Evolutionary conservation across 1,140 invertebrate genomes (phyloP), one percentile per base, ranked within the genome.

Genomic region (Drosophila burlai): DNA sequence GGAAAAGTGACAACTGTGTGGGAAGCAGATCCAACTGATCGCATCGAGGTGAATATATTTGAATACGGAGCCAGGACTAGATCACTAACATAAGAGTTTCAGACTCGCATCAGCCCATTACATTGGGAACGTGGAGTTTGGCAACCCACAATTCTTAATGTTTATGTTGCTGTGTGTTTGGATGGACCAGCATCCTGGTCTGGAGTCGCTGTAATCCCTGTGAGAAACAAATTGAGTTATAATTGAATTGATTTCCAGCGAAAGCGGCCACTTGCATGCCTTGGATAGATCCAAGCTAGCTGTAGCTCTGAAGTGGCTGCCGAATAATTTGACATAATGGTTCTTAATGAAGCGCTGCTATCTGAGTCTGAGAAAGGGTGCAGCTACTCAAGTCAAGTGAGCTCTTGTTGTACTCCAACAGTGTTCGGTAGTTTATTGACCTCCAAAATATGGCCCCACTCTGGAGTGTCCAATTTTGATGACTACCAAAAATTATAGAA

Each of bases 291-390:
- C n/a, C n/a, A n/a, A n/a, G n/a, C n/a, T n/a, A n/a, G n/a, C 62
- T 76, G 18, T 43, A 34, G 8, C 42, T 46, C 52, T 81, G 76
- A 67, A 89, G 73, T 83, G 83, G 74, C 65, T 80, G 77, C 60
- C 65, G 52, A 73, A 81, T 91, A 83, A 91, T 91, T 85, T 75
- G 68, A 76, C 80, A 75, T 91, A 91, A 91, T 91, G 87, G 79
- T 80, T 67, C 89, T 74, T 91, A 84, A 91, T 77, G 79, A 43
- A 36, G 76, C 65, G 68, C 45, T 82, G 68, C 47, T 80, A 80
- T 86, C 83, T 80, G 15, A n/a, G 52, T 31, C 63, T 81, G 77
- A 65, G 81, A 77, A 84, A 71, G 66, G 42, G 60, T 36, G 47
- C 34, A 54, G 31, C 43, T 69, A 74, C 83, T 89, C 77, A 78